Conservation (phyloP, 2,888 invertebrate genomes). For the Dolichomitus sp. region DNA sequence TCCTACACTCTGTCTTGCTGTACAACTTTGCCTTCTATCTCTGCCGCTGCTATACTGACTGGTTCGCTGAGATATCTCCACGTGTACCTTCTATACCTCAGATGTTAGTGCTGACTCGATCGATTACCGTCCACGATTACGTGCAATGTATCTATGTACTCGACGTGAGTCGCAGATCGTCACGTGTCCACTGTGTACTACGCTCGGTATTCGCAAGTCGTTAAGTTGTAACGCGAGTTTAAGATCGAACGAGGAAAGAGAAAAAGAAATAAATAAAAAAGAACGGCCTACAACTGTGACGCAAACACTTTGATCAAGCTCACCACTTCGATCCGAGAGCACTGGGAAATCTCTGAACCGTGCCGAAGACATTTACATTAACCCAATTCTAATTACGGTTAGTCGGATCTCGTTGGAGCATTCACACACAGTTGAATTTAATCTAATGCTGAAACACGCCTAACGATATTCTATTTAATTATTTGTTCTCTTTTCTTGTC, state of each 20-base stretch:
- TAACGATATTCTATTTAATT: conserved; percentile 31
- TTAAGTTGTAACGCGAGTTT: conserved; percentile 30
- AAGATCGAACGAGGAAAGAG: conserved; percentile 9
- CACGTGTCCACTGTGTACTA: conserved; percentile 24
- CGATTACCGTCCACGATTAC: conserved; percentile 49
- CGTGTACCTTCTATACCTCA: conserved; percentile 31
- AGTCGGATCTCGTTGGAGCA: conserved; percentile 28
- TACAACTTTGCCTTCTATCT: conserved; percentile 33
- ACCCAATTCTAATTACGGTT: conserved; percentile 68
- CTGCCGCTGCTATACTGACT: not conserved
- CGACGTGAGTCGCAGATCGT: conserved; percentile 30
- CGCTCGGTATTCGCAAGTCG: conserved; percentile 16
- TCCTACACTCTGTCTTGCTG: conserved; percentile 3
- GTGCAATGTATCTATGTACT: not conserved
- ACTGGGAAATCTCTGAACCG: conserved; percentile 50
- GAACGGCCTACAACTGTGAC: conserved; percentile 33
- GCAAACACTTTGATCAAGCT: conserved; percentile 54
- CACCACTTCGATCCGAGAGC: not conserved
- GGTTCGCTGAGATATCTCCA: conserved; percentile 25
- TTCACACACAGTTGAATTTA: conserved; percentile 45
- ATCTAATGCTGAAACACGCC: conserved; percentile 8
- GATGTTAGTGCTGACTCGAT: conserved; percentile 36
- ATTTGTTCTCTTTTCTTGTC: conserved; percentile 42
- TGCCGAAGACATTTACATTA: conserved; percentile 70
- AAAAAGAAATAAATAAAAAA: not conserved